phyloP scores from a whole-genome alignment of 2,888 invertebrate species.

The Luperina nickerlii region DNA sequence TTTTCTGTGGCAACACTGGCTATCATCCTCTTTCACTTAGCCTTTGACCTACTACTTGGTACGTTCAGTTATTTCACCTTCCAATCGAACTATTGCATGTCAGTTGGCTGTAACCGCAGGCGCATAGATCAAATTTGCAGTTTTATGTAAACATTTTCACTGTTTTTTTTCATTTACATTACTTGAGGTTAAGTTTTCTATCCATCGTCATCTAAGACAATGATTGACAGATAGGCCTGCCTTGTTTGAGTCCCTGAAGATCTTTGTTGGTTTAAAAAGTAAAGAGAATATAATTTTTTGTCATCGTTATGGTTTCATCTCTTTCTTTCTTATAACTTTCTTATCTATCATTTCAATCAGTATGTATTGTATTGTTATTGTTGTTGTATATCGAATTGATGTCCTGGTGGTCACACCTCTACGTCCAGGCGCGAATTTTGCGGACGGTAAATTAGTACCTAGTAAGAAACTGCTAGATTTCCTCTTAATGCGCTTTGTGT shows the following conservation, averaged over 20 bases:
- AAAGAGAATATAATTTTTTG: too few relatives aligned
- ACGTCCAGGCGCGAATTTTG: too few relatives aligned
- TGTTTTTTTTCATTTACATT: constrained; percentile 26
- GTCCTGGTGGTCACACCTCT: too few relatives aligned
- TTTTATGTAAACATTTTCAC: constrained; percentile 20
- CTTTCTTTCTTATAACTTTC: too few relatives aligned
- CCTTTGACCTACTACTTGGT: neutral
- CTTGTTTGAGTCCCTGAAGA: neutral
- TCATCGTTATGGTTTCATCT: too few relatives aligned
- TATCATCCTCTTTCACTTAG: neutral
- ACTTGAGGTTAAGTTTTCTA: constrained; percentile 9
- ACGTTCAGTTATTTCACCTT: constrained; percentile 3
- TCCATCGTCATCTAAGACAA: constrained; percentile 1
- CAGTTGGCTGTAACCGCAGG: neutral
- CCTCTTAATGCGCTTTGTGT: too few relatives aligned
- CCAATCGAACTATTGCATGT: constrained; percentile 23
- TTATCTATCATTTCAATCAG: too few relatives aligned
- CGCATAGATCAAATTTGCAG: constrained; percentile 10
- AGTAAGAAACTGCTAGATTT: too few relatives aligned
- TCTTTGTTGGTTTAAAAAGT: neutral
- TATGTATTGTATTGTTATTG: too few relatives aligned
- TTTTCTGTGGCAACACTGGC: neutral
- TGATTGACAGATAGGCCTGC: constrained; percentile 6
- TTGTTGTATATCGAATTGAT: too few relatives aligned
- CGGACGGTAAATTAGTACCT: too few relatives aligned